Evolutionary conservation across 2,113 vertebrate species (phyloP).

Genomic region (Scytalopus superciliaris): DNA sequence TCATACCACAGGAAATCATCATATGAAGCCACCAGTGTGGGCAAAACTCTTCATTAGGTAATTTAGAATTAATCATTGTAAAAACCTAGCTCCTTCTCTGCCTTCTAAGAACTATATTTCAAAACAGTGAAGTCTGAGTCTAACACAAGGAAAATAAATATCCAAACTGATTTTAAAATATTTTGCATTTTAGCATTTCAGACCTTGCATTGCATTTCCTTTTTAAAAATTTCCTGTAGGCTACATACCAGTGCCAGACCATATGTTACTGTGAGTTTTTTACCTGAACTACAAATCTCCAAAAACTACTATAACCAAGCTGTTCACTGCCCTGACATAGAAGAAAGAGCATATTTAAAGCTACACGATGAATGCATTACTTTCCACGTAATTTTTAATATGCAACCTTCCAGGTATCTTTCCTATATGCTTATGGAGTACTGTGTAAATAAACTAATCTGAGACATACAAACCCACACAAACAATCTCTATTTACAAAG

Average conservation of each 20-base stretch:
- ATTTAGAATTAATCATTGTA: background rate
- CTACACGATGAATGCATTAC: background rate
- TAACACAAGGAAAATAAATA: background rate
- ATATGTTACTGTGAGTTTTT: background rate
- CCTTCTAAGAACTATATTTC: background rate
- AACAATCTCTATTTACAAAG: background rate
- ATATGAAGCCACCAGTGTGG: background rate
- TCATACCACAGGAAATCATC: background rate
- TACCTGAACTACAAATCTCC: background rate
- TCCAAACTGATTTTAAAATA: background rate
- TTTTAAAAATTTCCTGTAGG: background rate
- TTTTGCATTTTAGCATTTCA: background rate
- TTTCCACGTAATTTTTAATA: background rate
- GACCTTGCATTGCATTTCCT: background rate
- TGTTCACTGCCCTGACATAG: background rate
- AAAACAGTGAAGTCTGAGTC: background rate
- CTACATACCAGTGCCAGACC: background rate
- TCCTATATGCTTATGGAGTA: background rate
- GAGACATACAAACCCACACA: background rate
- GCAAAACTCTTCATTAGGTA: background rate
- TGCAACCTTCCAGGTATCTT: background rate
- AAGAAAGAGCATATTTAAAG: background rate
- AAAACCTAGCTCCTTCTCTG: background rate
- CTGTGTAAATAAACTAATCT: background rate
- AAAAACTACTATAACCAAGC: background rate